A percentile compares a stretch with the other conserved stretches of the same genome.
These are phyloP conservation scores for Nectonema munidae DNA, from an alignment of 2,888 invertebrate genomes.

Conservation along the genomic window DNA sequence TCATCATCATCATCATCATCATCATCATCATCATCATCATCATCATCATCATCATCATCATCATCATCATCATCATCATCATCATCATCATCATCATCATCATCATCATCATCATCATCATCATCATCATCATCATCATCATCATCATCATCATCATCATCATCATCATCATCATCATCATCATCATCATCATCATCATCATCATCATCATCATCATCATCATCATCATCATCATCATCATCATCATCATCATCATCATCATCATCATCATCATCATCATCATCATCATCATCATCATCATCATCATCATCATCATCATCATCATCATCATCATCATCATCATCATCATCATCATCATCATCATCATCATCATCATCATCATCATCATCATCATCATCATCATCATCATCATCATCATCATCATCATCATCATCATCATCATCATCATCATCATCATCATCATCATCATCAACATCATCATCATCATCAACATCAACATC, in stretches of 20 bases:
- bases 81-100: constrained; percentile 12
- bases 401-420: constrained; percentile 12
- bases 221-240: constrained; percentile 12
- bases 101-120: constrained; percentile 12
- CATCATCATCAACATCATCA: constrained; percentile 11
- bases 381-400: constrained; percentile 12
- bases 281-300: constrained; percentile 12
- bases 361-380: constrained; percentile 12
- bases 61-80: constrained; percentile 12
- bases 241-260: constrained; percentile 12
- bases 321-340: constrained; percentile 12
- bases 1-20: constrained; percentile 12
- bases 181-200: constrained; percentile 12
- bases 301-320: constrained; percentile 12
- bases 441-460: constrained; percentile 12
- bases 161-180: constrained; percentile 12
- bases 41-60: background rate
- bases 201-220: constrained; percentile 12
- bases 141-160: constrained; percentile 12
- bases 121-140: constrained; percentile 12
- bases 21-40: constrained; percentile 11
- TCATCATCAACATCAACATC: constrained; percentile 10
- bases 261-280: constrained; percentile 12
- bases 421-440: constrained; percentile 12
- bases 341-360: constrained; percentile 12